Evolutionary conservation across 2,888 invertebrate genomes (phyloP).

Genomic region (Drosophila formosana): DNA sequence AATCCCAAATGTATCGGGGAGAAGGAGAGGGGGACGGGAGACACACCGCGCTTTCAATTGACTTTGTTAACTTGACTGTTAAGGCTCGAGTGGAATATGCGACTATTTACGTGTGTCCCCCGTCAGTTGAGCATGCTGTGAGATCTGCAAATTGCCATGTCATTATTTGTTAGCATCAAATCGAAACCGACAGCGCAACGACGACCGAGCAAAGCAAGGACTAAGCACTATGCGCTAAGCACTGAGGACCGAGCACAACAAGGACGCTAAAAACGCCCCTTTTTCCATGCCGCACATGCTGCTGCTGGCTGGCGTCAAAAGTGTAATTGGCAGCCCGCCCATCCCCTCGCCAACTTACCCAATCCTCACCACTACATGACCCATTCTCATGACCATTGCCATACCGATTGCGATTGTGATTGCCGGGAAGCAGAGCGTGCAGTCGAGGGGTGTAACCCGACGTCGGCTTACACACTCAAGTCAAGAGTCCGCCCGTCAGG

Average conservation of each 20-base stretch:
- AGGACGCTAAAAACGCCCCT: conserved; percentile 51
- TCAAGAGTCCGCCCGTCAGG: conserved; percentile 70
- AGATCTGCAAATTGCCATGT: conserved; percentile 84
- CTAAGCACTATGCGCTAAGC: conserved; percentile 4
- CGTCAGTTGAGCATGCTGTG: conserved; percentile 73
- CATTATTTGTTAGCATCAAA: conserved; percentile 84
- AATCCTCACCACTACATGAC: not conserved
- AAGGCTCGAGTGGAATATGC: conserved; percentile 47
- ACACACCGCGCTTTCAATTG: conserved; percentile 69
- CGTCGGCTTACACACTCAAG: conserved; percentile 73
- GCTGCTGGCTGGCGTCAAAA: conserved; percentile 72
- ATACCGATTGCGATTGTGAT: conserved; percentile 27
- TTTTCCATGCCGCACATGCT: conserved; percentile 20
- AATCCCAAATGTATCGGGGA: conserved; percentile 26
- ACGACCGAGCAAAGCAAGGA: conserved; percentile 9
- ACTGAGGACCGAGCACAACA: conserved; percentile 15
- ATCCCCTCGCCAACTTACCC: conserved; percentile 4
- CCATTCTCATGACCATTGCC: conserved; percentile 18
- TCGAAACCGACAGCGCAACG: conserved; percentile 45
- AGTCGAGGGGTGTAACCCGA: conserved; percentile 59
- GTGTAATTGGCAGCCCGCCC: conserved; percentile 82
- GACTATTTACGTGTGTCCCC: conserved; percentile 48
- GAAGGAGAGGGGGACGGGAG: conserved; percentile 41
- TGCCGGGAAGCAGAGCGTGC: conserved; percentile 2
- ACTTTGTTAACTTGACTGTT: conserved; percentile 75